Evolutionary conservation across 2,888 invertebrate species (phyloP).

Genomic region (Diarsia rubi): DNA sequence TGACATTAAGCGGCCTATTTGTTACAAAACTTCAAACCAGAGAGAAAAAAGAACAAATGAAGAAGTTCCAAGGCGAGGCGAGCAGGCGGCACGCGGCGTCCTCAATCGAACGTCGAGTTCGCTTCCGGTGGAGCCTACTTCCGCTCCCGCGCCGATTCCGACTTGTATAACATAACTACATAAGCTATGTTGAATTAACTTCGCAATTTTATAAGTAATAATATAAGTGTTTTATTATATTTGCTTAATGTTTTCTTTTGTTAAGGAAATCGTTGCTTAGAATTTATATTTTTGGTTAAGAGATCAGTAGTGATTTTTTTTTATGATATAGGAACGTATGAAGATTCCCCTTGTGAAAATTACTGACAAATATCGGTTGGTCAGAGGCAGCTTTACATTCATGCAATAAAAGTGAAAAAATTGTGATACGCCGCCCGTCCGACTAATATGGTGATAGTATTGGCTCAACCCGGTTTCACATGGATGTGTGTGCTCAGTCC

Average conservation of each 20-base stretch:
- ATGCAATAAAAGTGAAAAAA: neutral
- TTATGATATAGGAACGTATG: neutral
- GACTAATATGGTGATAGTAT: neutral
- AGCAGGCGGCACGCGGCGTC: slow-evolving; percentile 49
- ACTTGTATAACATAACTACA: slow-evolving; percentile 56
- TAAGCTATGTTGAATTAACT: slow-evolving; percentile 50
- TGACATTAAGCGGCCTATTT: slow-evolving; percentile 54
- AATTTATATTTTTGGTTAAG: neutral
- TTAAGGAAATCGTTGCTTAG: neutral
- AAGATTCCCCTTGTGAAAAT: neutral
- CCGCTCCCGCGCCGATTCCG: slow-evolving; percentile 65
- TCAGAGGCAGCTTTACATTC: neutral
- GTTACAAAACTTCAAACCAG: slow-evolving; percentile 45
- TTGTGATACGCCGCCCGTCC: neutral
- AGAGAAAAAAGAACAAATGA: slow-evolving; percentile 52
- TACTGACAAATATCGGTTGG: neutral
- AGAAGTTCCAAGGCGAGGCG: slow-evolving; percentile 64
- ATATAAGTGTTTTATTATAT: slow-evolving; percentile 36
- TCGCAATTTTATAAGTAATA: slow-evolving; percentile 28
- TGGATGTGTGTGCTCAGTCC: neutral
- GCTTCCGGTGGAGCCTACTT: slow-evolving; percentile 71
- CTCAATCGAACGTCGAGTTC: slow-evolving; percentile 71
- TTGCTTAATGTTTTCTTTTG: slow-evolving; percentile 10
- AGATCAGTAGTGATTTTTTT: neutral
- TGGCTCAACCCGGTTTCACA: neutral